Conservation (phyloP, 2,888 invertebrate genomes). For the Caenorhabditis sinica region DNA sequence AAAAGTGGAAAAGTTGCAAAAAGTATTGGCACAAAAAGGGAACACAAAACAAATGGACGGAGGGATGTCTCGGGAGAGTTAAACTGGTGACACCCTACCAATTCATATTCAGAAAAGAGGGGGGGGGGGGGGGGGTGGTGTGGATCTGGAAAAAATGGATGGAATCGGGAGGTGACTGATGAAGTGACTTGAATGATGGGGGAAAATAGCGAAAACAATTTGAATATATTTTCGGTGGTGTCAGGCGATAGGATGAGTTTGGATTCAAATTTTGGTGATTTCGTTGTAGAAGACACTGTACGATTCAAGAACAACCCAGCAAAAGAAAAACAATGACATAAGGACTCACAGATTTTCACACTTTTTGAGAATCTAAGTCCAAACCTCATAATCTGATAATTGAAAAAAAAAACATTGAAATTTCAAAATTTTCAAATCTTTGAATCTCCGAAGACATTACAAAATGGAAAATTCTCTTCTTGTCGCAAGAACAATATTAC, state of each 20-base stretch:
- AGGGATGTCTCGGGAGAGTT: slow-evolving; percentile 37
- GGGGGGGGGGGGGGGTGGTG: neutral
- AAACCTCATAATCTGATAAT: too few relatives aligned
- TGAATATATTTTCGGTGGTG: neutral
- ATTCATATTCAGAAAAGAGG: slow-evolving; percentile 35
- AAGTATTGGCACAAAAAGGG: neutral
- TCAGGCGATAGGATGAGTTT: neutral
- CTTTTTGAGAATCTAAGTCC: too few relatives aligned
- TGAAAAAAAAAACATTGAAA: too few relatives aligned
- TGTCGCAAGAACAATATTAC: too few relatives aligned
- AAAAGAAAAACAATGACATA: too few relatives aligned
- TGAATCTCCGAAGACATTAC: too few relatives aligned
- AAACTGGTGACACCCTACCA: slow-evolving; percentile 49
- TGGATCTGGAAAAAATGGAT: neutral
- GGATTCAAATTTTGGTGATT: too few relatives aligned
- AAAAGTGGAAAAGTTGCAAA: slow-evolving; percentile 37
- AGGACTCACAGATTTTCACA: too few relatives aligned
- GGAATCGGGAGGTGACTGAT: slow-evolving; percentile 6
- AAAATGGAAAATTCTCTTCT: too few relatives aligned
- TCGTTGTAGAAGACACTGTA: too few relatives aligned
- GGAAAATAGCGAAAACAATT: neutral
- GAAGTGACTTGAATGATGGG: neutral
- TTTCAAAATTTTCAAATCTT: too few relatives aligned
- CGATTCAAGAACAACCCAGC: too few relatives aligned
- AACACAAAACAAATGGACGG: slow-evolving; percentile 38